These are phyloP conservation scores for Xerus rutilus DNA, from an alignment of 2,797 vertebrate species.

Conservation along the genomic window DNA sequence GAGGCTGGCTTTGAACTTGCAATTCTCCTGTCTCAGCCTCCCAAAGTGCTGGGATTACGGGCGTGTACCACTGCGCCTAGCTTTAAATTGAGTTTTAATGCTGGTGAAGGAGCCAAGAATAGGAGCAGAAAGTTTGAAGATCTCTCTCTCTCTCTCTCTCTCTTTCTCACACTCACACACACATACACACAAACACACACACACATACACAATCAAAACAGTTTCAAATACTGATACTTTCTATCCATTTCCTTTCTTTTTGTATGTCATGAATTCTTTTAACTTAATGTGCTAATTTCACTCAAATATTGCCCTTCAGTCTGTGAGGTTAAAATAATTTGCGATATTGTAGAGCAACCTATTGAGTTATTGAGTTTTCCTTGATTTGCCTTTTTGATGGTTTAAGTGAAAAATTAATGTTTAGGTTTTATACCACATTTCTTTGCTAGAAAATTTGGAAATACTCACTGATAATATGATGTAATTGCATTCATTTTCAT, in stretches of 20 bases:
- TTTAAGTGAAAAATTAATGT: not conserved
- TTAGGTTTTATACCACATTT: not conserved
- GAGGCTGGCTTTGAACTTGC: too few relatives aligned
- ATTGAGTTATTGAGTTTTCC: not conserved
- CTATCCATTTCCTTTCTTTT: not conserved
- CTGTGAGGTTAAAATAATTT: not conserved
- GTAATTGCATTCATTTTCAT: conserved; percentile 5
- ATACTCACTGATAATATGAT: not conserved
- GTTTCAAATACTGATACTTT: not conserved
- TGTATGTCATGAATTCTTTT: not conserved
- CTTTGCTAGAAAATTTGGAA: conserved; percentile 44
- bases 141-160: not conserved
- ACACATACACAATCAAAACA: not conserved
- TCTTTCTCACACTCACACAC: too few relatives aligned
- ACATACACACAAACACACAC: not conserved
- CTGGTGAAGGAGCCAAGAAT: not conserved
- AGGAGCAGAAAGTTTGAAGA: not conserved
- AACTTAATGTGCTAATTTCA: conserved; percentile 10
- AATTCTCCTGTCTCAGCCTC: too few relatives aligned
- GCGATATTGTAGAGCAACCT: not conserved
- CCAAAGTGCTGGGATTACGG: too few relatives aligned
- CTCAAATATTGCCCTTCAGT: not conserved
- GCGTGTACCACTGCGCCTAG: too few relatives aligned
- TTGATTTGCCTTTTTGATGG: not conserved
- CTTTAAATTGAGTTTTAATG: not conserved